Base-by-base conservation (phyloP, 2,113 vertebrate species). In the Pseudorhombus dupliciocellatus region DNA sequence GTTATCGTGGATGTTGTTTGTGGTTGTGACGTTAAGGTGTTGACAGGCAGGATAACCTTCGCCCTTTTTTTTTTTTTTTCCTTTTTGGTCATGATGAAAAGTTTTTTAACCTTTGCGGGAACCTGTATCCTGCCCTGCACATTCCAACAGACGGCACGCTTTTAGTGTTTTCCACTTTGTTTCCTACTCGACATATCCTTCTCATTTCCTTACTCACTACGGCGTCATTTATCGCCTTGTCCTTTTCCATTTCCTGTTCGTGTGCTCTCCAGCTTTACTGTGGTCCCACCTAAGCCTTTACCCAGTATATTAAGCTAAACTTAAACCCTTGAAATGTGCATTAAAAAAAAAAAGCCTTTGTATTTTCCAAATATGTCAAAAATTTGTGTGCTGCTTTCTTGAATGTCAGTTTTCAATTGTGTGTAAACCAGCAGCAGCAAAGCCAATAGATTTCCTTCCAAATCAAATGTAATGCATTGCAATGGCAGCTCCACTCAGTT, bases 221-320 rank as follows among this genome's bases (percentile, higher is more conserved):
- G 66, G 72, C 48, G 50, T 70, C 53, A 60, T 44, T 3, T 10
- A 52, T 75, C 65, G 67, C 74, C 37, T 62, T 42, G 66, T 77
- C 53, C 59, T 58, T 73, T 70, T 63, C 56, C 53, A 58, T 58
- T 68, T 61, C 58, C 69, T 73, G 40, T 77, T 66, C 60, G 61
- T 59, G 64, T 66, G 57, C 65, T 84, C 6, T 77, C 66, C 74
- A 87, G 80, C 84, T 92, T 89, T 81, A 88, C 81, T 81, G 86
- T 88, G 77, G 83, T 87, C 75, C 84, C 77, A 81, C 82, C 73
- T 77, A 81, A 85, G 86, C 88, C 84, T 85, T 86, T 83, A 90
- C 83, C 87, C 91, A 92, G 90, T 83, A 76, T 83, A 87, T 90
- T 92, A 92, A 92, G 91, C 91, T 91, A 92, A 90, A 81, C 66